Evolutionary conservation across 35 echinoderm and acorn worm genomes (phyloP).

Genomic region (Heliocidaris tuberculata): DNA sequence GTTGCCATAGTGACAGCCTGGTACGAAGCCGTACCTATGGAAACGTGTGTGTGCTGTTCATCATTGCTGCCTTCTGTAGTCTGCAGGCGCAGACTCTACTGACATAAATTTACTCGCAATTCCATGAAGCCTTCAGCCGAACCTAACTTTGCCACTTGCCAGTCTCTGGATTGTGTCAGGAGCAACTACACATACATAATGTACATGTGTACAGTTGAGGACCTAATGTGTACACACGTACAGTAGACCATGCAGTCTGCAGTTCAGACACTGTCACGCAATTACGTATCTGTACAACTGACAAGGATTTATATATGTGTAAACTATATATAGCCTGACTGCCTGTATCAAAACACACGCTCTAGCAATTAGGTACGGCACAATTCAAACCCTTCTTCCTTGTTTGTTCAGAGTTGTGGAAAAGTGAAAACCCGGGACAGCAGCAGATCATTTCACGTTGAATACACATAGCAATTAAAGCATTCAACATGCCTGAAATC

Average conservation of each 20-base stretch:
- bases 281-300: too few species aligned
- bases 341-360: neutral
- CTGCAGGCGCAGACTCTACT: neutral
- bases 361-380: neutral
- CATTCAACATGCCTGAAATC: neutral
- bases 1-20: constrained; percentile 33
- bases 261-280: too few species aligned
- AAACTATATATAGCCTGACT: too few species aligned
- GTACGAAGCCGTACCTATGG: constrained; percentile 33
- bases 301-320: too few species aligned
- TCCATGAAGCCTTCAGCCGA: too few species aligned
- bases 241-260: too few species aligned
- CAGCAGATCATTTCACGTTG: neutral
- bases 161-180: too few species aligned
- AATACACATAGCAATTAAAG: neutral
- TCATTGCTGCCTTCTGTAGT: neutral
- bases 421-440: neutral
- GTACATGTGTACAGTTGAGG: too few species aligned
- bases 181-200: too few species aligned
- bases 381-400: neutral
- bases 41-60: neutral
- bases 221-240: too few species aligned
- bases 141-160: too few species aligned
- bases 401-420: neutral
- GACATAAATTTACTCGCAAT: too few species aligned